These are phyloP conservation scores for Forbesichthys agassizii DNA, from an alignment of 2,113 vertebrate genomes.

Conservation along the genomic window DNA sequence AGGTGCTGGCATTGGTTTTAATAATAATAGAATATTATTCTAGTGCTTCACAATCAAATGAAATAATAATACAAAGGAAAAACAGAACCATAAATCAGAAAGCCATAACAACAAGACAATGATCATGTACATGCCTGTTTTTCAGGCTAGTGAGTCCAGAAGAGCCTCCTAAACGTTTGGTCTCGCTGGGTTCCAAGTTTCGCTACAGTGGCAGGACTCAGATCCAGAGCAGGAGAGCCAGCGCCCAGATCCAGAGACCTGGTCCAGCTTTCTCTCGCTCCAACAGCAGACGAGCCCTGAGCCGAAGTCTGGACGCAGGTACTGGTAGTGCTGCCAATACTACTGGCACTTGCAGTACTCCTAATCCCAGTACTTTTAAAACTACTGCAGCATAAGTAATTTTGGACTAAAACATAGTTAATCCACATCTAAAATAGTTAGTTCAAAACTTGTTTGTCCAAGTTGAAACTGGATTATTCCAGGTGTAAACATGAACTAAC, in stretches of 20 bases:
- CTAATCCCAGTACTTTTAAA: not conserved
- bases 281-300: conserved; percentile 93
- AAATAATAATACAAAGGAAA: too few relatives aligned
- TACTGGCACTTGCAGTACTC: not conserved
- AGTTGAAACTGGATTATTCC: not conserved
- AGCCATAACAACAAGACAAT: not conserved
- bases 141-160: conserved; percentile 89
- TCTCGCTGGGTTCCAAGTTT: conserved; percentile 94
- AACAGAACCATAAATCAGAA: too few relatives aligned
- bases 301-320: conserved; percentile 98
- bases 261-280: conserved; percentile 92
- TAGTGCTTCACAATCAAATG: too few relatives aligned
- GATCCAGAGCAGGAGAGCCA: conserved; percentile 91
- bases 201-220: conserved; percentile 96
- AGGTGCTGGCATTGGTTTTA: too few relatives aligned
- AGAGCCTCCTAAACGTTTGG: conserved; percentile 93
- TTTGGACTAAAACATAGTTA: too few relatives aligned
- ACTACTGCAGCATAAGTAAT: too few relatives aligned
- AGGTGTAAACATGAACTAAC: not conserved
- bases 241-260: conserved; percentile 89
- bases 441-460: not conserved
- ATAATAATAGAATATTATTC: not conserved
- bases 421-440: too few relatives aligned
- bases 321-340: conserved; percentile 33
- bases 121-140: not conserved